These are phyloP conservation scores for Pantherophis guttatus DNA, from an alignment of 2,113 vertebrate species.

Conservation along the genomic window DNA sequence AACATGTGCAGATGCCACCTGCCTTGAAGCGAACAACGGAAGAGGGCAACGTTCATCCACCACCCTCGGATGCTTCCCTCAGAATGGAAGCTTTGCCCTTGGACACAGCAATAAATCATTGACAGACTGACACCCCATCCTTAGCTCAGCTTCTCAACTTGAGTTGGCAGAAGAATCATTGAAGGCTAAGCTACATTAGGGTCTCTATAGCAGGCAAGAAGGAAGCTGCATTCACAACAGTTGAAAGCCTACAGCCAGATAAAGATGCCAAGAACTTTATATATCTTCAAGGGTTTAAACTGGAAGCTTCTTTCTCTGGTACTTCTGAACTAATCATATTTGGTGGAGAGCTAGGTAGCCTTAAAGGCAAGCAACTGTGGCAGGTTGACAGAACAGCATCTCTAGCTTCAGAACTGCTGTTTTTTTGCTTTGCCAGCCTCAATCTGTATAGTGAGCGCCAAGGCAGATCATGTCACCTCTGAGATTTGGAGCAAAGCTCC, in stretches of 20 bases:
- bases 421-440: background rate
- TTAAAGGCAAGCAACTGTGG: background rate
- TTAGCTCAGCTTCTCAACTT: background rate
- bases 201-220: background rate
- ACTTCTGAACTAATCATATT: background rate
- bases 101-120: background rate
- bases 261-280: background rate
- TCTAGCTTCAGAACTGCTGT: background rate
- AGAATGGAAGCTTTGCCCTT: background rate
- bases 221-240: background rate
- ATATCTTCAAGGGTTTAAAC: background rate
- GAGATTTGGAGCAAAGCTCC: background rate
- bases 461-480: background rate
- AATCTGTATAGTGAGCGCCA: background rate
- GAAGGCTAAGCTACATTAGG: background rate
- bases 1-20: background rate
- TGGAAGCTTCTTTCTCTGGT: background rate
- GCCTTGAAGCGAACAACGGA: background rate
- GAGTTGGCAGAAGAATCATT: background rate
- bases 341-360: background rate
- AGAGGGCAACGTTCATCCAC: background rate
- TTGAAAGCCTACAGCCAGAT: background rate
- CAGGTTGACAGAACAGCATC: background rate
- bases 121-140: background rate
- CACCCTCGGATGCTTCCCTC: background rate